Conservation (phyloP, 2,888 invertebrate species). For the Xestia xanthographa region DNA sequence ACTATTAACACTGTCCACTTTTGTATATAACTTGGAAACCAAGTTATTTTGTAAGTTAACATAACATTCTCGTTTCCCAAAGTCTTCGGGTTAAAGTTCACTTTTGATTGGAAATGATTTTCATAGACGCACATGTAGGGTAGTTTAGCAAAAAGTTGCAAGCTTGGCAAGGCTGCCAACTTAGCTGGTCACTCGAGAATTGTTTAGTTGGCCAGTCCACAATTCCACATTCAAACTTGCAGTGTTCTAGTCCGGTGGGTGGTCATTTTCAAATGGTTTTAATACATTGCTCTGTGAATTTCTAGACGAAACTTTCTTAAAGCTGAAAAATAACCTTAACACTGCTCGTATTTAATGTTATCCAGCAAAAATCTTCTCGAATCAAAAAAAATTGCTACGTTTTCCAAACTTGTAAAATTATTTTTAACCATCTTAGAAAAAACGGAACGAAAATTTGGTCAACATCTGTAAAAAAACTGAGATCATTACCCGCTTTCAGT, state of each 20-base stretch:
- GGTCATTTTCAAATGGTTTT: conserved; percentile 64
- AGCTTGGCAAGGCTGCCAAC: conserved; percentile 83
- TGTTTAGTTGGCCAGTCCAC: conserved; percentile 84
- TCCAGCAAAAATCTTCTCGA: neutral
- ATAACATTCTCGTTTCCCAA: neutral
- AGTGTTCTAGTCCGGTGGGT: conserved; percentile 66
- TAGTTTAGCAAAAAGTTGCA: conserved; percentile 73
- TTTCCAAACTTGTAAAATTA: neutral
- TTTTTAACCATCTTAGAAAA: neutral
- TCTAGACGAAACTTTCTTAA: neutral
- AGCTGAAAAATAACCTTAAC: neutral
- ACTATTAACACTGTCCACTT: conserved; percentile 85
- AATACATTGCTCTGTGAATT: conserved; percentile 65
- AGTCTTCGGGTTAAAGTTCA: conserved; percentile 18
- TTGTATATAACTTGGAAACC: conserved; percentile 76
- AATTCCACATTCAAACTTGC: conserved; percentile 71
- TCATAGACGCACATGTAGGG: conserved; percentile 31
- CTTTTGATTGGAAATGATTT: conserved; percentile 28
- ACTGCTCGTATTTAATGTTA: neutral
- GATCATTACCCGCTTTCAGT: neutral
- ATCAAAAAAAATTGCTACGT: too few relatives aligned
- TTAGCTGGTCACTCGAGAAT: conserved; percentile 83
- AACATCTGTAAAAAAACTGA: neutral
- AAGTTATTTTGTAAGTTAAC: conserved; percentile 39
- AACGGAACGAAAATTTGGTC: neutral